Evolutionary conservation across 1,140 invertebrate genomes (phyloP).

Genomic region (Pectinophora gossypiella): DNA sequence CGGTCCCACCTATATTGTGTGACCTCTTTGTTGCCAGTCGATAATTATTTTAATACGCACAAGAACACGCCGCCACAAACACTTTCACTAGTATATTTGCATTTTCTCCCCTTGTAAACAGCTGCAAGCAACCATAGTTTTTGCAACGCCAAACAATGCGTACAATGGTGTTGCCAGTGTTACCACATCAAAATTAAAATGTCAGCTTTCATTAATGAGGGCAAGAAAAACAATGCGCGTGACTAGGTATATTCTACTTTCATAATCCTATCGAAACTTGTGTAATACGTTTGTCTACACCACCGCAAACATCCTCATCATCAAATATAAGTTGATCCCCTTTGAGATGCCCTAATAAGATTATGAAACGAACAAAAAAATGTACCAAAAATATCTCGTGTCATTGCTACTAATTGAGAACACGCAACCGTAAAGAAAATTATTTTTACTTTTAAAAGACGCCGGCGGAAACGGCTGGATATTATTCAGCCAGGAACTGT

Average conservation of each 20-base stretch:
- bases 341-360: slow-evolving; percentile 30
- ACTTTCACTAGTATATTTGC: slow-evolving; percentile 42
- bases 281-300: too few species aligned
- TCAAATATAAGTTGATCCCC: too few species aligned
- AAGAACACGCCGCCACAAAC: slow-evolving; percentile 23
- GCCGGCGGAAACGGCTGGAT: slow-evolving; percentile 47
- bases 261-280: neutral
- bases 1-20: slow-evolving; percentile 26
- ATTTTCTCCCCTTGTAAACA: slow-evolving; percentile 20
- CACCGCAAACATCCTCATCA: too few species aligned
- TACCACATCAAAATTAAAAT: slow-evolving; percentile 2
- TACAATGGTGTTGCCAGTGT: slow-evolving; percentile 2
- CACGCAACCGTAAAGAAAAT: slow-evolving; percentile 30
- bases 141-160: slow-evolving; percentile 19
- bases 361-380: slow-evolving; percentile 14
- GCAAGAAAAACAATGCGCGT: neutral
- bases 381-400: slow-evolving; percentile 39
- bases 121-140: neutral
- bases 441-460: slow-evolving; percentile 23
- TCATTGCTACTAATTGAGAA: slow-evolving; percentile 51
- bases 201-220: neutral
- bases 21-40: slow-evolving; percentile 11
- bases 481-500: slow-evolving; percentile 24
- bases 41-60: slow-evolving; percentile 44
- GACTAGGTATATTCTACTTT: neutral